phyloP scores from a whole-genome alignment of 1,140 invertebrate species.

The Pteromalus puparum region DNA sequence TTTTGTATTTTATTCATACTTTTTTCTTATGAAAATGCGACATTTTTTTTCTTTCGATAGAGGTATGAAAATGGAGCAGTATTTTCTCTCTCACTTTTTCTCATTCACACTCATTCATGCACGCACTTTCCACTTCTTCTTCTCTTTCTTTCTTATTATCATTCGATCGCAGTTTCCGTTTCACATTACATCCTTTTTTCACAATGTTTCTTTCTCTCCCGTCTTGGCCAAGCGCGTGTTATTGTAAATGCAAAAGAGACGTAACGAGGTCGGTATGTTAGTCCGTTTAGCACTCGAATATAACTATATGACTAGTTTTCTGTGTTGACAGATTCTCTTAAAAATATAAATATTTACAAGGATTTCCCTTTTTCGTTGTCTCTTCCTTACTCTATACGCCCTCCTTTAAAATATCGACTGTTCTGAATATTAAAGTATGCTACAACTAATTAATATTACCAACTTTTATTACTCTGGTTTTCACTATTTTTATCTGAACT shows the following conservation, averaged over 20 bases:
- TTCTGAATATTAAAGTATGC: neutral
- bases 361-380: conserved; percentile 61
- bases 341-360: conserved; percentile 76
- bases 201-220: conserved; percentile 26
- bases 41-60: conserved; percentile 57
- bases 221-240: conserved; percentile 50
- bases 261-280: conserved; percentile 73
- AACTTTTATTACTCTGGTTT: conserved; percentile 27
- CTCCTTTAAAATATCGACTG: conserved; percentile 20
- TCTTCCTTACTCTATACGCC: conserved; percentile 27
- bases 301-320: conserved; percentile 75
- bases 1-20: conserved; percentile 36
- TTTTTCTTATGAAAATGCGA: conserved; percentile 67
- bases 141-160: neutral
- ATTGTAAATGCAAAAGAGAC: conserved; percentile 71
- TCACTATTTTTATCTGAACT: conserved; percentile 18
- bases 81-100: conserved; percentile 48
- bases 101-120: conserved; percentile 2
- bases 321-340: conserved; percentile 73
- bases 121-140: neutral
- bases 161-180: conserved; percentile 7
- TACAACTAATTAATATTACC: neutral
- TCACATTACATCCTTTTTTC: conserved; percentile 9
- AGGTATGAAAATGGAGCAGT: conserved; percentile 70
- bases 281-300: conserved; percentile 73